Conservation (phyloP, 2,888 invertebrate species). For the Orchesellides sinensis region DNA sequence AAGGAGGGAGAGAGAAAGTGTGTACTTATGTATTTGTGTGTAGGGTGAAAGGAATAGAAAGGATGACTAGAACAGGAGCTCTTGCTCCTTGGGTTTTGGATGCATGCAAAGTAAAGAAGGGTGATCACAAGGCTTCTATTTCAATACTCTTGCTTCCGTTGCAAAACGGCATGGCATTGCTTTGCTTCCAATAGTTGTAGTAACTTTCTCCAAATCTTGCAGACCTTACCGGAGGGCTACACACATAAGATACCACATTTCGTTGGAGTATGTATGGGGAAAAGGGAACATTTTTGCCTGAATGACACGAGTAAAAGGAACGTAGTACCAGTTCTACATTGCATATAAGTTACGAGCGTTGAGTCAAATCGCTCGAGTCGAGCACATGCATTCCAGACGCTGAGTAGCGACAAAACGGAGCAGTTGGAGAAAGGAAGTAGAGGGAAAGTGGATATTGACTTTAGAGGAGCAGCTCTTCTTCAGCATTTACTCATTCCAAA, state of each 20-base stretch:
- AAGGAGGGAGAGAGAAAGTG: neutral
- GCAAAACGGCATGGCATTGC: neutral
- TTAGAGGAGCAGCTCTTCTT: neutral
- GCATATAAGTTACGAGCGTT: conserved; percentile 31
- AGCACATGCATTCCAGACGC: conserved; percentile 56
- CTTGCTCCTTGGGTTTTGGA: too few relatives aligned
- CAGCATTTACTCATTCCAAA: neutral
- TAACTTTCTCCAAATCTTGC: conserved; percentile 17
- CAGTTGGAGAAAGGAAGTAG: neutral
- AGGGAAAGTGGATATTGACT: neutral
- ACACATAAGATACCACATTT: neutral
- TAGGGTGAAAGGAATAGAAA: neutral
- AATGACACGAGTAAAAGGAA: neutral
- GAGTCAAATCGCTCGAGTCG: neutral
- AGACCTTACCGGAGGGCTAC: neutral
- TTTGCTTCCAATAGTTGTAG: neutral
- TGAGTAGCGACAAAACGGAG: neutral
- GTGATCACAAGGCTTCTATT: neutral
- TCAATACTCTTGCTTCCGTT: neutral
- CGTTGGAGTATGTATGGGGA: neutral
- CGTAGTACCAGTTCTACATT: neutral
- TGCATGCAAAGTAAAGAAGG: too few relatives aligned
- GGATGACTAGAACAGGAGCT: too few relatives aligned
- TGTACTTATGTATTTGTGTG: neutral
- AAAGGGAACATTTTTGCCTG: conserved; percentile 14